A percentile compares a stretch with the other conserved stretches of the same genome.
Conservation (phyloP, 2,113 vertebrate species). For the Planiliza haematocheilus region DNA sequence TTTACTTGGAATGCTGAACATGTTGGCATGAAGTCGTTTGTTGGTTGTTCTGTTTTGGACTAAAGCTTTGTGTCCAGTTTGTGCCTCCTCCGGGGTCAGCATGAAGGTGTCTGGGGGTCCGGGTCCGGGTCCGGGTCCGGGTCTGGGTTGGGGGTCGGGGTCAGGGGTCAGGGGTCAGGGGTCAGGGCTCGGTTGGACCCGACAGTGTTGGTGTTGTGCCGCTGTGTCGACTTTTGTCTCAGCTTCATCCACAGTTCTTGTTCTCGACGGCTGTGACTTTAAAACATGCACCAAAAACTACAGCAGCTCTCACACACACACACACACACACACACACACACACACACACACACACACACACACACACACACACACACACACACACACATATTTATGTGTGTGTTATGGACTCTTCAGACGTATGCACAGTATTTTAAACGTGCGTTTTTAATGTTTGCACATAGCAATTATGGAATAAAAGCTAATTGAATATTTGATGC, state of each 20-base stretch:
- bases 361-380: no score
- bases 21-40: conserved; percentile 61
- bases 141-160: no score
- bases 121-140: neutral
- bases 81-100: conserved; percentile 31
- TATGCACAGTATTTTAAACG: conserved; percentile 51
- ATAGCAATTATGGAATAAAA: conserved; percentile 64
- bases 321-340: no score
- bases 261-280: neutral
- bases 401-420: neutral
- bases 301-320: no score
- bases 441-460: conserved; percentile 61
- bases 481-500: conserved; percentile 56
- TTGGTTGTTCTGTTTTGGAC: conserved; percentile 25
- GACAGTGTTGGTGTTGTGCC: conserved; percentile 1
- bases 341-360: no score
- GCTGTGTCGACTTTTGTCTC: conserved; percentile 15
- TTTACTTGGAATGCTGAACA: neutral
- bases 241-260: neutral
- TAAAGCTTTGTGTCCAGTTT: conserved; percentile 43
- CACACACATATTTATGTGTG: no score
- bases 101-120: conserved; percentile 8
- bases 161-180: no score
- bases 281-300: conserved; percentile 10
- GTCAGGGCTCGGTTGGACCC: neutral